Evolutionary conservation across 2,797 vertebrate genomes (phyloP).

Genomic region (Labroides dimidiatus): DNA sequence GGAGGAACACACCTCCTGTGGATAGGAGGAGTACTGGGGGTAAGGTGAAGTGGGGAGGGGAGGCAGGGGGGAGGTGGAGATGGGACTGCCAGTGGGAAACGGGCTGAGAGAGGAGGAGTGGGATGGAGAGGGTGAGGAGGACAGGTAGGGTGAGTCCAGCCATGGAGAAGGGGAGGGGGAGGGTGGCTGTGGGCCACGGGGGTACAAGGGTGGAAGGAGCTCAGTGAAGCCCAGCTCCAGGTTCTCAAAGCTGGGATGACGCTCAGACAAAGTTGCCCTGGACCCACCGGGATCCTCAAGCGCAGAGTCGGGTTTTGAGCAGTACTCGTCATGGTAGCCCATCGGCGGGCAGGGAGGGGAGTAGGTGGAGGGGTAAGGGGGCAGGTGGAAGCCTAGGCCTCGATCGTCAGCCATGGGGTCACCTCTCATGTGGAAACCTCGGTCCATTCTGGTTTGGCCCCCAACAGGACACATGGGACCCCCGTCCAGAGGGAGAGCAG

Average conservation of each 20-base stretch:
- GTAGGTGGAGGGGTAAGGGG: constrained; percentile 79
- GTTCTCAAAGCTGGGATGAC: constrained; percentile 83
- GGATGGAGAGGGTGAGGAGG: constrained; percentile 86
- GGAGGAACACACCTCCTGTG: constrained; percentile 80
- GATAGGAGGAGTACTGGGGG: constrained; percentile 75
- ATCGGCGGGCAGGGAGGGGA: constrained; percentile 73
- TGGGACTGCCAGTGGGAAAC: constrained; percentile 83
- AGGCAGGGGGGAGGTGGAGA: constrained; percentile 81
- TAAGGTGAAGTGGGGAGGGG: constrained; percentile 78
- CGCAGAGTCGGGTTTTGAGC: constrained; percentile 67
- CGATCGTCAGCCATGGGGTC: constrained; percentile 76
- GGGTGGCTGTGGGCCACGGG: constrained; percentile 75
- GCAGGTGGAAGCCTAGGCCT: constrained; percentile 79
- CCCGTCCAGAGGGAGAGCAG: constrained; percentile 74
- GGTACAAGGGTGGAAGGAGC: constrained; percentile 84
- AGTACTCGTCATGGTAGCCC: constrained; percentile 82
- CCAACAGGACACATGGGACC: constrained; percentile 69
- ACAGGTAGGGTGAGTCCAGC: constrained; percentile 87
- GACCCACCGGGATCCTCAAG: constrained; percentile 72
- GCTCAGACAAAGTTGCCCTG: constrained; percentile 69
- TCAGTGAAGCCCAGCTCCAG: constrained; percentile 87
- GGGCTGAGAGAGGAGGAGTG: constrained; percentile 86
- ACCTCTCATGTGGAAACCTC: constrained; percentile 58
- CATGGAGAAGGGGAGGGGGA: constrained; percentile 83
- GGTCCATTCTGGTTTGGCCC: constrained; percentile 59